These are phyloP conservation scores for Brachionus sp. DNA, from an alignment of 1,140 invertebrate species.

Conservation along the genomic window DNA sequence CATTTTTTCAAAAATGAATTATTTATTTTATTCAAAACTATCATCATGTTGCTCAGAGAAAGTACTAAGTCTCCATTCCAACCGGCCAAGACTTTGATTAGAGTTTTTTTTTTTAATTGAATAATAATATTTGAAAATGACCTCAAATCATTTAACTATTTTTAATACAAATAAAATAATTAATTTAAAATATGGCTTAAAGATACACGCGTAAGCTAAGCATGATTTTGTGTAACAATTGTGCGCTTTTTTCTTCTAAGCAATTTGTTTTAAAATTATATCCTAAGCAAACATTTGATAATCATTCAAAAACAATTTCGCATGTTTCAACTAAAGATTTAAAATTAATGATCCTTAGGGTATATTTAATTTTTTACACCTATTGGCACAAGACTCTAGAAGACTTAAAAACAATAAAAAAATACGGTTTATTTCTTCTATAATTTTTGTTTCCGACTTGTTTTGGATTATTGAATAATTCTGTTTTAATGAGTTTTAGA, in stretches of 20 bases:
- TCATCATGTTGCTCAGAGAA: too few species aligned
- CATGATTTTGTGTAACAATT: neutral
- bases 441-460: neutral
- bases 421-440: neutral
- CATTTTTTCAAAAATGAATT: too few species aligned
- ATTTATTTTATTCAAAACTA: too few species aligned
- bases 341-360: neutral
- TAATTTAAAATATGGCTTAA: too few species aligned
- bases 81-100: too few species aligned
- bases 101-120: too few species aligned
- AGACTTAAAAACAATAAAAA: slow-evolving; percentile 16
- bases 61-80: too few species aligned
- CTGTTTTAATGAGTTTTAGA: slow-evolving; percentile 21
- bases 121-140: too few species aligned
- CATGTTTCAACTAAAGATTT: neutral
- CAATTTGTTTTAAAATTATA: neutral
- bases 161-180: too few species aligned
- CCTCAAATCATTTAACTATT: too few species aligned
- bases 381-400: slow-evolving; percentile 18
- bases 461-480: slow-evolving; percentile 16
- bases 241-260: neutral
- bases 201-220: too few species aligned
- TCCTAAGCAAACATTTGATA: neutral
- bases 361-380: slow-evolving; percentile 10
- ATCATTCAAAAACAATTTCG: neutral